Percentiles rank a stretch among this genome's conserved stretches.
Conservation (phyloP, 2,113 vertebrate species). For the Melanerpes formicivorus region DNA sequence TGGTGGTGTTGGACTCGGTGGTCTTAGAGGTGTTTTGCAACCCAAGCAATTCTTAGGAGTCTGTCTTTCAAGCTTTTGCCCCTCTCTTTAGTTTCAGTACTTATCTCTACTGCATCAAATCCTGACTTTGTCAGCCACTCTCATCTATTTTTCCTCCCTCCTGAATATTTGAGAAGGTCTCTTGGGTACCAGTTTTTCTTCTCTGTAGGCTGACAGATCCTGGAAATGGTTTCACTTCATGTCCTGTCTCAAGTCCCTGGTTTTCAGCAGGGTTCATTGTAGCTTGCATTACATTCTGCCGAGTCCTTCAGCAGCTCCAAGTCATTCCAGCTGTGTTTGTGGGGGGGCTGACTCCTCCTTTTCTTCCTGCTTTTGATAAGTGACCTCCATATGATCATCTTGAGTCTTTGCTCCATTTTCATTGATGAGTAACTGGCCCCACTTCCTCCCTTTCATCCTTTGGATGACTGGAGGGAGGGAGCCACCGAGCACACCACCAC, state of each 20-base stretch:
- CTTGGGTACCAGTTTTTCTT: conserved; percentile 3
- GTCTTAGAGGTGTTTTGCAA: no score
- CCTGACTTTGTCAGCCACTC: neutral
- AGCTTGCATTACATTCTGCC: neutral
- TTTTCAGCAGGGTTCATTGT: conserved; percentile 8
- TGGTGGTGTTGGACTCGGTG: no score
- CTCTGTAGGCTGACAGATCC: neutral
- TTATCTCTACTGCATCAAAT: neutral
- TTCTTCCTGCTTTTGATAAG: neutral
- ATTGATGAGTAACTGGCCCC: neutral
- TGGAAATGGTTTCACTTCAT: conserved; percentile 31
- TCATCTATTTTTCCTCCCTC: neutral
- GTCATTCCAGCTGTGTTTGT: neutral
- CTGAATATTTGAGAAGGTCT: conserved; percentile 1
- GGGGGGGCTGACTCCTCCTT: neutral
- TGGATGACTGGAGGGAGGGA: neutral
- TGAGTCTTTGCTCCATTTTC: neutral
- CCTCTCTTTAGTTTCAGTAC: neutral
- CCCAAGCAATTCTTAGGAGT: no score
- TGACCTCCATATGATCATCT: neutral
- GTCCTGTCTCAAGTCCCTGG: conserved; percentile 4
- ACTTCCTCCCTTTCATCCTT: neutral
- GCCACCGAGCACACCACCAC: neutral
- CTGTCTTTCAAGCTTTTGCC: neutral
- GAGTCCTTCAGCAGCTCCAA: neutral